Conservation (phyloP, 2,888 invertebrate genomes). For the Adela reaumurella region DNA sequence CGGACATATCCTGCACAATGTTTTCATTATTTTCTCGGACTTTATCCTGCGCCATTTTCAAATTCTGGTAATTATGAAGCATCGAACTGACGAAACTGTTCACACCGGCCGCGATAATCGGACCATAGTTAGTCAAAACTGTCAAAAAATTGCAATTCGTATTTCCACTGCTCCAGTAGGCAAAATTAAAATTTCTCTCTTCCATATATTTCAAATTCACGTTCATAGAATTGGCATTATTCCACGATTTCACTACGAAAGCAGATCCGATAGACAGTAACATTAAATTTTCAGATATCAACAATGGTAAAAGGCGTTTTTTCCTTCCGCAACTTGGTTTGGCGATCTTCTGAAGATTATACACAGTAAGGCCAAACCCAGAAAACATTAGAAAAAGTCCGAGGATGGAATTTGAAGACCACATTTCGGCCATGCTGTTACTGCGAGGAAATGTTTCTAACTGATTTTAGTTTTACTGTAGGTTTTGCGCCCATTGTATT, state of each 20-base stretch:
- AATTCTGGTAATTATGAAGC: slow-evolving; percentile 44
- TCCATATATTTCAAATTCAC: slow-evolving; percentile 22
- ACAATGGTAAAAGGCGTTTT: slow-evolving; percentile 22
- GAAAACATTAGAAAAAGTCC: slow-evolving; percentile 33
- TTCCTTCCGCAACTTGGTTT: slow-evolving; percentile 18
- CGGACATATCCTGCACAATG: slow-evolving; percentile 22
- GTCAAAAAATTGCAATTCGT: slow-evolving; percentile 25
- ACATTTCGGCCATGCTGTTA: slow-evolving; percentile 22
- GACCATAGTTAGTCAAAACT: slow-evolving; percentile 34
- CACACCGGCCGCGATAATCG: slow-evolving; percentile 34
- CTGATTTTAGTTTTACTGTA: too few relatives aligned
- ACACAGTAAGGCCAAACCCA: slow-evolving; percentile 32
- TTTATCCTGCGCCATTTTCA: slow-evolving; percentile 26
- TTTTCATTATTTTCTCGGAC: slow-evolving; percentile 28
- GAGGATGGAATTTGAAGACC: slow-evolving; percentile 30
- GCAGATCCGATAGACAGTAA: slow-evolving; percentile 37
- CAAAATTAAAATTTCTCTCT: slow-evolving; percentile 17
- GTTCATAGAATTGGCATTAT: slow-evolving; percentile 23
- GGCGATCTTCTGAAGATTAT: slow-evolving; percentile 31
- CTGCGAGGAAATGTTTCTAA: too few relatives aligned
- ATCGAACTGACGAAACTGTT: slow-evolving; percentile 41
- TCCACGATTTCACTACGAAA: slow-evolving; percentile 27
- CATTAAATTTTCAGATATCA: slow-evolving; percentile 40
- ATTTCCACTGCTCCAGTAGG: slow-evolving; percentile 1
- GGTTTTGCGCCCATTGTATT: too few relatives aligned